A percentile compares a stretch with the other conserved stretches of the same genome.
Evolutionary conservation across 2,888 invertebrate species (phyloP).

Genomic region (Lithophane ornitopus): DNA sequence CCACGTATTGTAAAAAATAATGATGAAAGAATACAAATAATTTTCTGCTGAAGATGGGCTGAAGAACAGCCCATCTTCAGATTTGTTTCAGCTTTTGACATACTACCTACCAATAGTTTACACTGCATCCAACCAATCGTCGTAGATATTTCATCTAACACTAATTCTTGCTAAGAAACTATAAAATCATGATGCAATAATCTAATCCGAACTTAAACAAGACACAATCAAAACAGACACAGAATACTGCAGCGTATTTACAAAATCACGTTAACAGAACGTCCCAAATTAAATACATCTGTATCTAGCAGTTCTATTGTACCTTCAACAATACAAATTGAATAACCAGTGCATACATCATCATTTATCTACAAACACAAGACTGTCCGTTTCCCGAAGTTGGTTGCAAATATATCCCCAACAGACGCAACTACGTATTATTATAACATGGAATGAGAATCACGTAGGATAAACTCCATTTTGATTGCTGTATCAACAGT

Average conservation of each 20-base stretch:
- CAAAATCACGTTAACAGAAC: slow-evolving; percentile 13
- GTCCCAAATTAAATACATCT: slow-evolving; percentile 25
- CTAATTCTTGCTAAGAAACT: background rate
- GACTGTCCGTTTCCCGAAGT: slow-evolving; percentile 36
- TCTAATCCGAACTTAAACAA: background rate
- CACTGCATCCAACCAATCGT: background rate
- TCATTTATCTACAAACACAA: slow-evolving; percentile 53
- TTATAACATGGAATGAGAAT: slow-evolving; percentile 49
- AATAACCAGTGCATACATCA: slow-evolving; percentile 45
- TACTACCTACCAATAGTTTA: background rate
- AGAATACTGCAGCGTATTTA: slow-evolving; percentile 20
- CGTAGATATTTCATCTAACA: background rate
- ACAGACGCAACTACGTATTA: slow-evolving; percentile 41
- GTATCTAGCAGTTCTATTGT: slow-evolving; percentile 24
- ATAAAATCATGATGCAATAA: background rate
- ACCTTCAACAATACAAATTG: slow-evolving; percentile 47
- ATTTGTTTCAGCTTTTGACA: background rate
- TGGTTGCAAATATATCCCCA: slow-evolving; percentile 54
- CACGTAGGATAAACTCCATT: slow-evolving; percentile 30
- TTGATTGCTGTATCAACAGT: slow-evolving; percentile 12
- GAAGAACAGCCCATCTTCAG: background rate
- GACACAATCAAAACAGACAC: slow-evolving; percentile 1
- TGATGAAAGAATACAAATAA: background rate
- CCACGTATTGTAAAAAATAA: background rate
- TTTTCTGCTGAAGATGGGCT: too few species aligned